phyloP scores from a whole-genome alignment of 2,888 invertebrate species.

The Tiliacea citrago region DNA sequence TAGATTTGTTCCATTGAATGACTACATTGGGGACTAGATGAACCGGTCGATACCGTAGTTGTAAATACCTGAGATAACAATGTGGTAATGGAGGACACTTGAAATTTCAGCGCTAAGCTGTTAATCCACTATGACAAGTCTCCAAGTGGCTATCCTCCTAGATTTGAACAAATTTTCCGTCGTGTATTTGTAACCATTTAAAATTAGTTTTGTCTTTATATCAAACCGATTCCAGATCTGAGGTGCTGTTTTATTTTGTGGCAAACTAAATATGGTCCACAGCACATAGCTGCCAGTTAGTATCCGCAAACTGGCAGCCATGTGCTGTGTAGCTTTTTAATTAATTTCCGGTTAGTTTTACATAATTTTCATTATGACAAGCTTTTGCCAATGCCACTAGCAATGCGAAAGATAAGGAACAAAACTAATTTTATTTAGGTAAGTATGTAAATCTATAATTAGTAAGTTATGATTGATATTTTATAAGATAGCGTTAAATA shows the following conservation, averaged over 20 bases:
- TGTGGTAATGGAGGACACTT: background rate
- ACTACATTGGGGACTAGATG: too few species aligned
- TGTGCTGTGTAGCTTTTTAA: too few species aligned
- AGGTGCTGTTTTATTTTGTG: background rate
- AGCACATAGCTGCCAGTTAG: background rate
- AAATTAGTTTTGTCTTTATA: conserved; percentile 54
- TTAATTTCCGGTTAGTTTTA: too few species aligned
- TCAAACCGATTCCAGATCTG: background rate
- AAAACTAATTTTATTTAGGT: conserved; percentile 55
- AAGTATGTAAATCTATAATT: conserved; percentile 60
- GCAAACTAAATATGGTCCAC: too few species aligned
- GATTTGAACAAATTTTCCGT: conserved; percentile 54
- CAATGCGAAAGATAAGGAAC: conserved; percentile 3
- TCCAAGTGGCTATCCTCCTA: conserved; percentile 10
- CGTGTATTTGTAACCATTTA: conserved; percentile 46
- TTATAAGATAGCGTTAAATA: conserved; percentile 70
- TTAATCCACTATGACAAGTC: conserved; percentile 1
- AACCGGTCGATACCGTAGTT: too few species aligned
- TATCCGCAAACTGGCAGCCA: too few species aligned
- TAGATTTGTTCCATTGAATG: too few species aligned
- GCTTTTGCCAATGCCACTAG: background rate
- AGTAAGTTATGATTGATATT: conserved; percentile 71
- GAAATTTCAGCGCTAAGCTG: conserved; percentile 4
- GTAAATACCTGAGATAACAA: conserved; percentile 27
- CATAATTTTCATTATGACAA: too few species aligned